Percentiles rank a stretch among this genome's conserved stretches.
Conservation (phyloP, 2,888 invertebrate species). For the Leptinotarsa juncta region DNA sequence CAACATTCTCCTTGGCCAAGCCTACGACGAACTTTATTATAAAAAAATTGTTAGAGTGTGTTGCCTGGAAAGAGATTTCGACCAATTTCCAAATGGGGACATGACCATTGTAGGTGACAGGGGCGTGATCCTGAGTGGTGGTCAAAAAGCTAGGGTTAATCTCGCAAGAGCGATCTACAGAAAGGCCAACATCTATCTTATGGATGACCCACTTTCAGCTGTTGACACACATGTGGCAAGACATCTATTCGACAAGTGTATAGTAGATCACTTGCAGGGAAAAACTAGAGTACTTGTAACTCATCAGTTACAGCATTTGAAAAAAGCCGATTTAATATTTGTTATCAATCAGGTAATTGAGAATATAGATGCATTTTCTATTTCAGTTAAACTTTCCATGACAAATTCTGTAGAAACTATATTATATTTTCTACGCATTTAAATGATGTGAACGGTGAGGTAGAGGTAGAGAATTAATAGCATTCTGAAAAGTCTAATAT, state of each 20-base stretch:
- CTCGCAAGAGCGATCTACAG: too few relatives aligned
- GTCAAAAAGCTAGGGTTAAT: too few relatives aligned
- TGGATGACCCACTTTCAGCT: too few relatives aligned
- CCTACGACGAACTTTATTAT: conserved; percentile 60
- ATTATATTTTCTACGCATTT: too few relatives aligned
- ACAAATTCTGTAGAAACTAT: too few relatives aligned
- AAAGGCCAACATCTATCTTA: too few relatives aligned
- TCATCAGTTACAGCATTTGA: conserved; percentile 85
- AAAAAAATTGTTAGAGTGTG: conserved; percentile 10
- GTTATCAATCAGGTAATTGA: conserved; percentile 71
- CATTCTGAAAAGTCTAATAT: too few relatives aligned
- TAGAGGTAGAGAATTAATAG: too few relatives aligned
- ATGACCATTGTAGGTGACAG: conserved; percentile 72
- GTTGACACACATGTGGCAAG: conserved; percentile 55
- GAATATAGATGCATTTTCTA: too few relatives aligned
- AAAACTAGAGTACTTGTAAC: conserved; percentile 85
- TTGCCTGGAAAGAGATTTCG: conserved; percentile 12
- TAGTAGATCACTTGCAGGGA: conserved; percentile 68
- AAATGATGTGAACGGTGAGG: too few relatives aligned
- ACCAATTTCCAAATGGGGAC: conserved; percentile 27
- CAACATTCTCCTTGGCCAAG: conserved; percentile 81
- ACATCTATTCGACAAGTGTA: conserved; percentile 76
- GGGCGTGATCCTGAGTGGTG: conserved; percentile 53
- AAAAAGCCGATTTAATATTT: conserved; percentile 74
- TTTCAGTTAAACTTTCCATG: too few relatives aligned